Evolutionary conservation across 2,113 vertebrate genomes (phyloP), one percentile per base, ranked within the genome.

Genomic region (Egretta garzetta): DNA sequence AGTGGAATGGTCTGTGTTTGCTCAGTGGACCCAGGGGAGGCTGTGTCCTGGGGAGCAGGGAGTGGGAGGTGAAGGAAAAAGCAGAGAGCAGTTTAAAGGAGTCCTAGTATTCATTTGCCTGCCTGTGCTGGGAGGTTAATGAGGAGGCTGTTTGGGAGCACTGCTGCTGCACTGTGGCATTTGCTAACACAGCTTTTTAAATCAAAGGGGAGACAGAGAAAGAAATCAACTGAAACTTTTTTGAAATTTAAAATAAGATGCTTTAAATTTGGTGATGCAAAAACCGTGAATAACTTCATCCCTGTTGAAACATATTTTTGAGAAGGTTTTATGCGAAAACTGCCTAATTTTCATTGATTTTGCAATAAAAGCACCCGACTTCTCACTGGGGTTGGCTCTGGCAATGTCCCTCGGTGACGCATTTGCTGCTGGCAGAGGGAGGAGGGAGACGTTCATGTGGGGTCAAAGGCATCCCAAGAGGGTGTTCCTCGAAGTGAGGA

Each of bases 381-480:
- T 59, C 74, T 96, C 80, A 80, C 79, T 0, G 6, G 71, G 79
- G 83, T 41, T 86, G 86, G 71, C 47, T 73, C 62, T 91, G 74
- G 86, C 91, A 82, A 3, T 68, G 53, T 94, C 74, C 89, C 62
- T 94, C 62, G 10, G 88, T 95, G 95, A 95, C 71, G 76, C 79
- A 63, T 66, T 90, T 82, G 83, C 71, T 92, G 66, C 55, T 95
- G 93, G 93, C 80, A 67, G 74, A 27, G 91, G 62, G 82, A 80
- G 91, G 82, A 92, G 58, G 82, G 53, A 72, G 81, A 70, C 64
- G 91, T 96, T 97, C 71, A 32, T 1, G 33, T 72, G 79, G 79
- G 88, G 95, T 90, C 86, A 95, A 6, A 64, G n/a, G 41, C 93
- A 75, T 75, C 81, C 92, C 56, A 39, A 80, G 68, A 0, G 27